Evolutionary conservation across 2,888 invertebrate genomes (phyloP).

Genomic region (Melieria picta): DNA sequence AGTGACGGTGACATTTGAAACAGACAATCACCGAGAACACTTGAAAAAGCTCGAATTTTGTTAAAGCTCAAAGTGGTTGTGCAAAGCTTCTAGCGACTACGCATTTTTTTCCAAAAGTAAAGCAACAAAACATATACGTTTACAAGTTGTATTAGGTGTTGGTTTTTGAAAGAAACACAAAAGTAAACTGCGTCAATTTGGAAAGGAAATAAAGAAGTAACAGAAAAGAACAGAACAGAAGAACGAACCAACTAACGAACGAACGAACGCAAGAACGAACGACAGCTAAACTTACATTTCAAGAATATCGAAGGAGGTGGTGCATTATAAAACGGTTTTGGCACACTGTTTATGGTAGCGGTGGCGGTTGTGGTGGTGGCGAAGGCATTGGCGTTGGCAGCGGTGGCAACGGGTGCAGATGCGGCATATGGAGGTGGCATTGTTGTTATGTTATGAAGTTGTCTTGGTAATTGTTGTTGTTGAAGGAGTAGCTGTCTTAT

Average conservation of each 20-base stretch:
- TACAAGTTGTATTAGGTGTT: too few species aligned
- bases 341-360: conserved; percentile 48
- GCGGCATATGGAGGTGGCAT: conserved; percentile 42
- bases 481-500: conserved; percentile 37
- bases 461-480: conserved; percentile 52
- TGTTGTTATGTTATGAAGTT: conserved; percentile 43
- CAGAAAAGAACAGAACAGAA: conserved; percentile 2
- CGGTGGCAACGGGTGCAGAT: conserved; percentile 35
- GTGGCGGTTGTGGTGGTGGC: conserved; percentile 41
- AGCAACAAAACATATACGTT: too few species aligned
- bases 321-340: conserved; percentile 52
- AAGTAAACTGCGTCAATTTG: conserved; percentile 10
- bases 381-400: conserved; percentile 48
- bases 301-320: conserved; percentile 60
- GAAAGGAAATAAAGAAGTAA: conserved; percentile 27
- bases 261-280: conserved; percentile 44
- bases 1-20: too few species aligned
- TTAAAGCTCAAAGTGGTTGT: too few species aligned
- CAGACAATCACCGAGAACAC: too few species aligned
- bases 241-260: conserved; percentile 33
- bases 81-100: too few species aligned
- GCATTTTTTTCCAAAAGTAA: too few species aligned
- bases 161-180: too few species aligned
- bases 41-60: too few species aligned
- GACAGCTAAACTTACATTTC: conserved; percentile 61